Evolutionary conservation across 1,140 invertebrate genomes (phyloP), one percentile per base, ranked within the genome.

Genomic region (Hyles vespertilio): DNA sequence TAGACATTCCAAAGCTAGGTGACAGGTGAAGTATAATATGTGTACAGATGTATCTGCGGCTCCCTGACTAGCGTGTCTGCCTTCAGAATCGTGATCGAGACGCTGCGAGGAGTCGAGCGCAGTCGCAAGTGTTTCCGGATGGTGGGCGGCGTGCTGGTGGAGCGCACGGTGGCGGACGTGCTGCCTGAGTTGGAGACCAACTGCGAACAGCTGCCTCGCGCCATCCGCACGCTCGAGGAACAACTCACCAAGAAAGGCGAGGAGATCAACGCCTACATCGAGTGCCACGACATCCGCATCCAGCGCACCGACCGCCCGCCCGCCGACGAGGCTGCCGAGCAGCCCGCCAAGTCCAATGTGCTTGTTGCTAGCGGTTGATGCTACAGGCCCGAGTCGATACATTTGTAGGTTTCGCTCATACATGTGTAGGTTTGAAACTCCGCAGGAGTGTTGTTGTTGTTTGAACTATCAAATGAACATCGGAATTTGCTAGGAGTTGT

Each of bases 201-300:
- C 83, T 93, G 93, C 84, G 94, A 97, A 72, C 94, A 96, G 92
- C 89, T 99, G 61, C 91, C 91, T 3, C 93, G 95, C 84, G 91
- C 96, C 3, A 93, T 97, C 54, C 93, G 94, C 77, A 91, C 91
- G 54, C 89, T 98, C 9, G 95, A 94, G 52, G 94, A 95, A 51
- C 95, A 98, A 82, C 87, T 98, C 9, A 91, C 93, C 43, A 93
- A 93, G 65, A 99, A 98, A 89, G 97, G 97, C 4, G 88, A 92
- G 52, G 97, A 98, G 89, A 95, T 99, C 43, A 97, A 98, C 81
- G 95, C 97, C 66, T 99, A 96, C 84, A 96, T 97, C 80, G 96
- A 98, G 77, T 94, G 96, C 72, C 92, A 98, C 76, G 96, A 97
- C 81, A 97, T 99, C 70, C 92, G 91, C 76, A 92, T 96, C 70